phyloP scores from a whole-genome alignment of 1,140 invertebrate genomes.

The Cyclina sinensis region DNA sequence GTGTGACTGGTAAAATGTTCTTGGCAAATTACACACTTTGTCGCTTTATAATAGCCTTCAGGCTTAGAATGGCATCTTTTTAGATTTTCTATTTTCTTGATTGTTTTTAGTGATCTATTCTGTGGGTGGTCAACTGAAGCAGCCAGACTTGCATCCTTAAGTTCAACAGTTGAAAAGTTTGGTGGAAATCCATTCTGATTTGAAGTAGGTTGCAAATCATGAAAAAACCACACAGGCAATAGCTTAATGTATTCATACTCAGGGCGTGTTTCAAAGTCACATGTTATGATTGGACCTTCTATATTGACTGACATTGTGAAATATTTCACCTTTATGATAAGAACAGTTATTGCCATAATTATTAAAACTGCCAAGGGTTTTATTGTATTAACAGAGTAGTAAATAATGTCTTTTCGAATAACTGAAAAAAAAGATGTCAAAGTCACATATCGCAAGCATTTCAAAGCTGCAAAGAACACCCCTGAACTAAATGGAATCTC shows the following conservation, averaged over 20 bases:
- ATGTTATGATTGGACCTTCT: conserved; percentile 32
- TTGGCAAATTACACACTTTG: conserved; percentile 88
- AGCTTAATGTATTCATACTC: conserved; percentile 87
- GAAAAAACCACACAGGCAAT: conserved; percentile 88
- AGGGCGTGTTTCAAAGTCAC: background rate
- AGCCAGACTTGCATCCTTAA: background rate
- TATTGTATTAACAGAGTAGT: conserved; percentile 71
- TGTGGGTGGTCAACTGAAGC: conserved; percentile 17
- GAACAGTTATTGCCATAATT: conserved; percentile 68
- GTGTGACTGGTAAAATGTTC: conserved; percentile 86
- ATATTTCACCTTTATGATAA: conserved; percentile 69
- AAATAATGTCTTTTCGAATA: conserved; percentile 81
- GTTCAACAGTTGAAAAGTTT: background rate
- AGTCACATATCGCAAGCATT: conserved; percentile 79
- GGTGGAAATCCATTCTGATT: background rate
- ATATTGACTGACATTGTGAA: conserved; percentile 65
- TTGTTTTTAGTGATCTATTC: conserved; percentile 17
- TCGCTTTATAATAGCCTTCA: conserved; percentile 72
- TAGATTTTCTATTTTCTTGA: conserved; percentile 25
- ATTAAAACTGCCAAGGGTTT: conserved; percentile 69
- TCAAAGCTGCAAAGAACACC: conserved; percentile 79
- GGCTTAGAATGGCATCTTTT: conserved; percentile 54
- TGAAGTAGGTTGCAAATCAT: conserved; percentile 23
- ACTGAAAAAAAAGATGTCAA: conserved; percentile 77
- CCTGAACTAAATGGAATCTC: conserved; percentile 84